Conservation (phyloP, 2,797 vertebrate genomes). For the Anniella stebbinsi region DNA sequence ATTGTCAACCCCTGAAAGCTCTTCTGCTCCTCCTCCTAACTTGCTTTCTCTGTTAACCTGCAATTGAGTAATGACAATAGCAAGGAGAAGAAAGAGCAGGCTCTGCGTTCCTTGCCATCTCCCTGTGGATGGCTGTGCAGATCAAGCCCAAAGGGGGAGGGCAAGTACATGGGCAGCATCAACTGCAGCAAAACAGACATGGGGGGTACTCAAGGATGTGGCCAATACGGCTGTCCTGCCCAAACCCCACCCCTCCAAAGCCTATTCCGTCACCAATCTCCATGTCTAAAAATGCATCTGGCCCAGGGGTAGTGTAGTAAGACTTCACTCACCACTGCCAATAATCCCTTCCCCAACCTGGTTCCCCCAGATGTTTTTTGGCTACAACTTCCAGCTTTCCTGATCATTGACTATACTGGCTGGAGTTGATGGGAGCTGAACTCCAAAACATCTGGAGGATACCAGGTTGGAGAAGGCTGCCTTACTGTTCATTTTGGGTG, state of each 20-base stretch:
- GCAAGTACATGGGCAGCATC: not conserved
- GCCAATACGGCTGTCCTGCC: not conserved
- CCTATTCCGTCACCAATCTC: no score
- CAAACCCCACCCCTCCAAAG: no score
- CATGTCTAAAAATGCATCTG: not conserved
- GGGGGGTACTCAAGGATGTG: not conserved
- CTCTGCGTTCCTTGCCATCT: not conserved
- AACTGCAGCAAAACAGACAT: not conserved
- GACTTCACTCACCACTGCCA: not conserved
- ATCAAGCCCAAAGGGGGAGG: not conserved
- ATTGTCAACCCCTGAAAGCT: not conserved
- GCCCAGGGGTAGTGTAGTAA: not conserved
- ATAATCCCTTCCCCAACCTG: no score
- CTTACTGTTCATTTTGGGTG: no score
- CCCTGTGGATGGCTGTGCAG: not conserved
- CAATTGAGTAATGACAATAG: not conserved
- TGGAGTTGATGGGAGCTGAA: no score
- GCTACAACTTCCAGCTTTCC: no score
- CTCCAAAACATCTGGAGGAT: no score
- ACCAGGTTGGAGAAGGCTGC: no score
- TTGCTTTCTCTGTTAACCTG: not conserved
- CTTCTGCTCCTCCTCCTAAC: not conserved
- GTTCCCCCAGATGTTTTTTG: no score
- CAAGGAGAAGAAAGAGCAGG: not conserved
- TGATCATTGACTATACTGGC: no score